phyloP scores from a whole-genome alignment of 2,888 invertebrate genomes.

The Drosophila lutescens region DNA sequence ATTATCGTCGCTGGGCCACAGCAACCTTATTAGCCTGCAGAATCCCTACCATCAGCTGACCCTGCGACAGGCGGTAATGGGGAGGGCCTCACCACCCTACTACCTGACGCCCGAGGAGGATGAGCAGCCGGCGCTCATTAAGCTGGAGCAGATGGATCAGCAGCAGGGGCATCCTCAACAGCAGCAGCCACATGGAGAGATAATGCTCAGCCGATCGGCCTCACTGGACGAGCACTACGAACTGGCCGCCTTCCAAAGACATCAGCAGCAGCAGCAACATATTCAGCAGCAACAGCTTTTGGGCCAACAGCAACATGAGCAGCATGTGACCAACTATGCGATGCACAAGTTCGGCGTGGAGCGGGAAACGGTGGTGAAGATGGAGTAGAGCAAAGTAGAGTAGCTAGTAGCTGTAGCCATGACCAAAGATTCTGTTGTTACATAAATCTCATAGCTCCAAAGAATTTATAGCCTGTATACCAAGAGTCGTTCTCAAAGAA shows the following conservation, averaged over 20 bases:
- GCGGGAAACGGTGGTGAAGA: slow-evolving; percentile 83
- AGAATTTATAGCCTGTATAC: slow-evolving; percentile 59
- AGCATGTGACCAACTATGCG: slow-evolving; percentile 75
- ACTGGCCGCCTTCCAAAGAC: slow-evolving; percentile 62
- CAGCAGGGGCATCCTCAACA: slow-evolving; percentile 52
- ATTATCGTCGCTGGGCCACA: slow-evolving; percentile 71
- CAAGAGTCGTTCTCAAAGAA: slow-evolving; percentile 64
- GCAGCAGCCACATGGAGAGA: slow-evolving; percentile 71
- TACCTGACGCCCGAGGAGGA: slow-evolving; percentile 57
- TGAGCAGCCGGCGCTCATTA: slow-evolving; percentile 64
- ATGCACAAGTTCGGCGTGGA: slow-evolving; percentile 78
- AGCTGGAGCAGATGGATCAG: slow-evolving; percentile 52
- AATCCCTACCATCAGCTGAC: slow-evolving; percentile 68
- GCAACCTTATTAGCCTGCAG: slow-evolving; percentile 70
- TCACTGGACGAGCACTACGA: slow-evolving; percentile 83
- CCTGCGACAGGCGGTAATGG: slow-evolving; percentile 52
- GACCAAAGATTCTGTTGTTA: slow-evolving; percentile 72
- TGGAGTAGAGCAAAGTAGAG: slow-evolving; percentile 68
- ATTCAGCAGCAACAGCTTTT: slow-evolving; percentile 48
- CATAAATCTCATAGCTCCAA: slow-evolving; percentile 75
- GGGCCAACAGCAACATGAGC: slow-evolving; percentile 59
- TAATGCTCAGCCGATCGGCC: slow-evolving; percentile 79
- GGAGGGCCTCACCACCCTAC: slow-evolving; percentile 54
- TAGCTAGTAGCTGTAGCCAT: slow-evolving; percentile 2
- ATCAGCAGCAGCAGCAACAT: slow-evolving; percentile 22